phyloP scores from a whole-genome alignment of 2,888 invertebrate genomes.

The Hipparchia semele region DNA sequence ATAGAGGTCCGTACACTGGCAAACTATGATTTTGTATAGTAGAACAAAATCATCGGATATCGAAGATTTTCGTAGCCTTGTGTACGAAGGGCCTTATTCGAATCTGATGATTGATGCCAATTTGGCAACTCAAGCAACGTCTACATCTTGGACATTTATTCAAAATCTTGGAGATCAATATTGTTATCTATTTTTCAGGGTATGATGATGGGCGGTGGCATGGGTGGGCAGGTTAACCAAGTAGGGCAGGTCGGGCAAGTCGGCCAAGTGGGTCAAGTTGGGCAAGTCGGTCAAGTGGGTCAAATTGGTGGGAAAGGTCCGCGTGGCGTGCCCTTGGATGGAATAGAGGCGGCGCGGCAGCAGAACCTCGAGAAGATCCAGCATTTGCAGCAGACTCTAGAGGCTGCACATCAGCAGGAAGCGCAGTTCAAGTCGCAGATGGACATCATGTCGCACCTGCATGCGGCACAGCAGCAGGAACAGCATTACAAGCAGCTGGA shows the following conservation, averaged over 20 bases:
- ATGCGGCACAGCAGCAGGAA: constrained; percentile 91
- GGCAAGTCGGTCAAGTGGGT: constrained; percentile 30
- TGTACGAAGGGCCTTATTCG: too few relatives aligned
- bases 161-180: neutral
- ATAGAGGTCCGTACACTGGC: too few relatives aligned
- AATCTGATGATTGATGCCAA: too few relatives aligned
- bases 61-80: too few relatives aligned
- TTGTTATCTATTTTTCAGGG: constrained; percentile 48
- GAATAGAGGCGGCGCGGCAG: constrained; percentile 88
- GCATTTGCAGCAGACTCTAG: constrained; percentile 89
- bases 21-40: too few relatives aligned
- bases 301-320: constrained; percentile 64
- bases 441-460: constrained; percentile 88
- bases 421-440: constrained; percentile 90
- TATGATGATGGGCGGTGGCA: constrained; percentile 69
- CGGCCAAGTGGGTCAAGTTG: constrained; percentile 32
- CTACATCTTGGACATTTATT: too few relatives aligned
- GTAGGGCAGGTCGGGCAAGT: constrained; percentile 51
- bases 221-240: constrained; percentile 58
- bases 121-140: too few relatives aligned
- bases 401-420: constrained; percentile 89
- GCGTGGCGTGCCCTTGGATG: constrained; percentile 72
- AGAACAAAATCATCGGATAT: too few relatives aligned
- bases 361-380: constrained; percentile 90
- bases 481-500: constrained; percentile 90